phyloP scores from a whole-genome alignment of 2,888 invertebrate genomes.

The Platycnemis pennipes region DNA sequence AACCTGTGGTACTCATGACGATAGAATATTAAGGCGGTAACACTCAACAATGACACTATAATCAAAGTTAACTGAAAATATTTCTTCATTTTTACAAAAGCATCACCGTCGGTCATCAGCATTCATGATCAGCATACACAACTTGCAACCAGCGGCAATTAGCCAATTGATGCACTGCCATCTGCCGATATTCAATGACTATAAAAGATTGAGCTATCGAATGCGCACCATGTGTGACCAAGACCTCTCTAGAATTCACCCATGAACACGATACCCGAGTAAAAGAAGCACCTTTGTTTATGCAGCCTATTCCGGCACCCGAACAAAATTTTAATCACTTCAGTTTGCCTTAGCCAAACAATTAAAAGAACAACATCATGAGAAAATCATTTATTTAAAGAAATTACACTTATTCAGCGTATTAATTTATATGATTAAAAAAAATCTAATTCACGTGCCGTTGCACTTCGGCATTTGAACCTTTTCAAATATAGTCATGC shows the following conservation, averaged over 20 bases:
- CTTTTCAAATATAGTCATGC: not conserved
- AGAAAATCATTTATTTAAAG: not conserved
- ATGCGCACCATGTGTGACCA: not conserved
- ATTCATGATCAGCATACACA: not conserved
- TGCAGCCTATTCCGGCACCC: too few species aligned
- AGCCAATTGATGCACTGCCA: not conserved
- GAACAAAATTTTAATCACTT: not conserved
- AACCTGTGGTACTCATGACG: slow-evolving; percentile 92
- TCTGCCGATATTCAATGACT: not conserved
- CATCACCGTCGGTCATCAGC: not conserved
- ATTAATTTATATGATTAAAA: not conserved
- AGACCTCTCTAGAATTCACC: not conserved
- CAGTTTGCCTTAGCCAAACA: not conserved
- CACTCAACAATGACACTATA: slow-evolving; percentile 86
- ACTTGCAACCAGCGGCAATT: not conserved
- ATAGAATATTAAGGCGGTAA: slow-evolving; percentile 89
- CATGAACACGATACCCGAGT: too few species aligned
- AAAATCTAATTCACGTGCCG: not conserved
- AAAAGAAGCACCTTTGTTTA: too few species aligned
- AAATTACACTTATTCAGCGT: not conserved
- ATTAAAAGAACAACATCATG: not conserved
- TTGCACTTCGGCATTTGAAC: not conserved
- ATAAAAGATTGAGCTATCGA: not conserved
- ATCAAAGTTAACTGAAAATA: slow-evolving; percentile 90
- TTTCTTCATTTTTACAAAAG: slow-evolving; percentile 85